Conservation (phyloP, 2,113 vertebrate genomes). For the Pangasianodon hypophthalmus region DNA sequence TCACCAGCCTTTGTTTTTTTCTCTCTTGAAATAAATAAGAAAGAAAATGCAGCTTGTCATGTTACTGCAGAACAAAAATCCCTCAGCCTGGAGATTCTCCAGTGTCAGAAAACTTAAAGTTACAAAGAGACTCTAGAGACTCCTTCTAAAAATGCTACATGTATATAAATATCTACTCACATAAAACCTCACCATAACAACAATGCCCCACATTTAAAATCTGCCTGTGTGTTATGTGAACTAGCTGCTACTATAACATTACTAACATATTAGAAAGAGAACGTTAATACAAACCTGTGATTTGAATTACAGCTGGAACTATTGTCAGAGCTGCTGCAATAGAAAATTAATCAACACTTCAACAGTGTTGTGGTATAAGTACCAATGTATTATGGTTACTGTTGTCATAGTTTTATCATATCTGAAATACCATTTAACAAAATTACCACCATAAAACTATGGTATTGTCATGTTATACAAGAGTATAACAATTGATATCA, state of each 20-base stretch:
- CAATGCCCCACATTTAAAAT: not conserved
- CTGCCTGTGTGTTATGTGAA: not conserved
- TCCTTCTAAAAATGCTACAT: not conserved
- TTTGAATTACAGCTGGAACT: not conserved
- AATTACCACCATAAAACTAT: not conserved
- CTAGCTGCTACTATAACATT: not conserved
- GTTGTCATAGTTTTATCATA: not conserved
- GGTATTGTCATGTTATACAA: not conserved
- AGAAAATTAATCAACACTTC: not conserved
- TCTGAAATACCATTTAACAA: not conserved
- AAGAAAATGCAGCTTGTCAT: not conserved
- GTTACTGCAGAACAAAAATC: not conserved
- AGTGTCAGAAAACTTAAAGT: not conserved
- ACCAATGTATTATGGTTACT: not conserved
- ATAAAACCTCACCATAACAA: not conserved
- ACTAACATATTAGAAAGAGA: not conserved
- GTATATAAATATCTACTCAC: not conserved
- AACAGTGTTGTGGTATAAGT: not conserved
- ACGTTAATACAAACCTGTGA: not conserved
- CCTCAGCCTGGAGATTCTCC: too few species aligned
- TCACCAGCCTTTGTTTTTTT: too few species aligned
- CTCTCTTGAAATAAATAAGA: too few species aligned
- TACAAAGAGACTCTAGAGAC: not conserved
- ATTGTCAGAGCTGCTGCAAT: not conserved
- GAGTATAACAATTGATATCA: not conserved